A percentile compares a stretch with the other conserved stretches of the same genome.
phyloP scores from a whole-genome alignment of 1,140 invertebrate species.

The Macrocentrus cingulum region DNA sequence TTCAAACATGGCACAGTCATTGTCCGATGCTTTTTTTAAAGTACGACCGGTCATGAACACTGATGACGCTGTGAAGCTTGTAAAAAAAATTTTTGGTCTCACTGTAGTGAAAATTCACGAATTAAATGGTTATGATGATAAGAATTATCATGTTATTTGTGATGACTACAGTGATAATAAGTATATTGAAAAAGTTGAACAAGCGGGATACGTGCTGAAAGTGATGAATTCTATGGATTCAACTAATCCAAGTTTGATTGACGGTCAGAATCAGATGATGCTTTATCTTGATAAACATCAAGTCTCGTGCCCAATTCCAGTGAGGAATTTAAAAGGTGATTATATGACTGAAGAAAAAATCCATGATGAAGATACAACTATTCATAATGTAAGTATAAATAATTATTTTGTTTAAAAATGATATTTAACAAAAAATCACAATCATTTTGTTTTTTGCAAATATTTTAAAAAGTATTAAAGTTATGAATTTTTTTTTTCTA shows the following conservation, averaged over 20 bases:
- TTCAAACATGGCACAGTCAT: slow-evolving; percentile 5
- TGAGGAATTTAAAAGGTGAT: slow-evolving; percentile 67
- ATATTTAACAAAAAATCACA: no score
- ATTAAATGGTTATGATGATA: slow-evolving; percentile 80
- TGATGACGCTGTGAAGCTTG: slow-evolving; percentile 61
- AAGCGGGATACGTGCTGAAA: slow-evolving; percentile 77
- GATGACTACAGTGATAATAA: slow-evolving; percentile 64
- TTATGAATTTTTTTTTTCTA: no score
- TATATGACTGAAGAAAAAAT: slow-evolving; percentile 64
- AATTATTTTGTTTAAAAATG: no score
- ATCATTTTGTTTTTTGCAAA: no score
- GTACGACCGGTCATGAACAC: slow-evolving; percentile 45
- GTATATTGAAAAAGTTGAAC: slow-evolving; percentile 56
- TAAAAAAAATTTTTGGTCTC: slow-evolving; percentile 70
- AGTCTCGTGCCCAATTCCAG: slow-evolving; percentile 67
- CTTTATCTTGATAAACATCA: slow-evolving; percentile 66
- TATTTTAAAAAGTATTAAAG: no score
- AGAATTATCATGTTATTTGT: slow-evolving; percentile 67
- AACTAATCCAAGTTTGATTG: slow-evolving; percentile 65
- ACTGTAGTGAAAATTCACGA: slow-evolving; percentile 66
- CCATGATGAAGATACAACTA: not conserved
- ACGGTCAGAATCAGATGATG: slow-evolving; percentile 72
- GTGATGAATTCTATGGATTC: slow-evolving; percentile 81
- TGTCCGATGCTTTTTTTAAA: not conserved
- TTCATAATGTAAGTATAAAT: slow-evolving; percentile 23